A percentile compares a stretch with the other conserved stretches of the same genome.
These are phyloP conservation scores for Nothobranchius kuhntae DNA, from an alignment of 2,113 vertebrate species.

Conservation along the genomic window DNA sequence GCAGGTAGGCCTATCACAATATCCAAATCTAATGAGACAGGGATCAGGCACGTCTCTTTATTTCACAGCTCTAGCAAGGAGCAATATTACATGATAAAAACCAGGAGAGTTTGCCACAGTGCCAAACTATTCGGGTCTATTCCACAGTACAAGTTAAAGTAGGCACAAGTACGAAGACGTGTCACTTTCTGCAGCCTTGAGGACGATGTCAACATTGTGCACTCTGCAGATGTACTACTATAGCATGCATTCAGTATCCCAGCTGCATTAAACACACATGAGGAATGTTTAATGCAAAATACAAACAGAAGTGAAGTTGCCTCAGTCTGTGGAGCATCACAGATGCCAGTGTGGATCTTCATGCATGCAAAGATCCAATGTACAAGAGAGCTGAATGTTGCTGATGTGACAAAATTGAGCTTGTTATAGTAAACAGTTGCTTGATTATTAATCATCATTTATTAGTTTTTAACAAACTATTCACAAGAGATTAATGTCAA, in stretches of 20 bases:
- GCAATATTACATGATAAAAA: background rate
- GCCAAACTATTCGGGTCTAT: background rate
- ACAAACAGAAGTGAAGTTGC: background rate
- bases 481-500: too few species aligned
- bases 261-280: background rate
- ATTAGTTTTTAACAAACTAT: too few species aligned
- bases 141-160: background rate
- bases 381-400: too few species aligned
- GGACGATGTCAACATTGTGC: background rate
- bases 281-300: background rate
- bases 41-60: background rate
- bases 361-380: too few species aligned
- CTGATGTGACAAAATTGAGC: background rate
- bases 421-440: background rate
- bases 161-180: background rate
- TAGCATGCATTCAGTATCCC: background rate
- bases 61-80: background rate
- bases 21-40: too few species aligned
- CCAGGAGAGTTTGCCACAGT: background rate
- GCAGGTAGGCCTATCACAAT: too few species aligned
- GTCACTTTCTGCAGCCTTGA: background rate
- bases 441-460: background rate
- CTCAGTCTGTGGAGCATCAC: background rate
- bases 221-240: background rate
- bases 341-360: background rate